Conservation (phyloP, 2,113 vertebrate genomes). For the Regulus satrapa region DNA sequence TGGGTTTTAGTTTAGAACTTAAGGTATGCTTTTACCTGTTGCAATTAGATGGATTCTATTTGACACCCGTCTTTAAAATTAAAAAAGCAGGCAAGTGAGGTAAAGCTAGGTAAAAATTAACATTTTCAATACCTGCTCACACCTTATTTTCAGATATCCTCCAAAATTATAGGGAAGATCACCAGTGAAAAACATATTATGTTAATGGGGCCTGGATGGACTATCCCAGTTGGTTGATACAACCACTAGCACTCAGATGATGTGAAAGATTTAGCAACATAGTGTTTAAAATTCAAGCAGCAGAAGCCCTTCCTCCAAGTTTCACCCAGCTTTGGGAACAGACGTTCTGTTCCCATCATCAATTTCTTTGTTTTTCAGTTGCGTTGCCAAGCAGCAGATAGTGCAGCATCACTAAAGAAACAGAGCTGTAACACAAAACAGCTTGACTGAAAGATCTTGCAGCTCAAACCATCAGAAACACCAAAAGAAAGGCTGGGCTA, state of each 20-base stretch:
- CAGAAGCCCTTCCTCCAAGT: neutral
- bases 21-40: rapidly evolving
- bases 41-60: neutral
- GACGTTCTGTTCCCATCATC: neutral
- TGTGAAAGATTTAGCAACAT: rapidly evolving
- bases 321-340: neutral
- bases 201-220: no score
- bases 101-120: neutral
- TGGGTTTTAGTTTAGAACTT: neutral
- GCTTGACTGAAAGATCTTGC: neutral
- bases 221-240: no score
- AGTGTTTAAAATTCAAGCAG: neutral
- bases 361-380: neutral
- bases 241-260: neutral
- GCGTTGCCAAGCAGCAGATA: neutral
- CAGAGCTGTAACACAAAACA: neutral
- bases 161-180: rapidly evolving
- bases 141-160: neutral
- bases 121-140: neutral
- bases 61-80: neutral
- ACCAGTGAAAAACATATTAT: rapidly evolving
- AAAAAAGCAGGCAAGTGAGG: neutral
- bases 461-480: neutral
- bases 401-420: neutral
- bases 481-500: rapidly evolving